A percentile compares a stretch with the other conserved stretches of the same genome.
Evolutionary conservation across 2,888 invertebrate genomes (phyloP).

Genomic region (Hyposoter didymator): DNA sequence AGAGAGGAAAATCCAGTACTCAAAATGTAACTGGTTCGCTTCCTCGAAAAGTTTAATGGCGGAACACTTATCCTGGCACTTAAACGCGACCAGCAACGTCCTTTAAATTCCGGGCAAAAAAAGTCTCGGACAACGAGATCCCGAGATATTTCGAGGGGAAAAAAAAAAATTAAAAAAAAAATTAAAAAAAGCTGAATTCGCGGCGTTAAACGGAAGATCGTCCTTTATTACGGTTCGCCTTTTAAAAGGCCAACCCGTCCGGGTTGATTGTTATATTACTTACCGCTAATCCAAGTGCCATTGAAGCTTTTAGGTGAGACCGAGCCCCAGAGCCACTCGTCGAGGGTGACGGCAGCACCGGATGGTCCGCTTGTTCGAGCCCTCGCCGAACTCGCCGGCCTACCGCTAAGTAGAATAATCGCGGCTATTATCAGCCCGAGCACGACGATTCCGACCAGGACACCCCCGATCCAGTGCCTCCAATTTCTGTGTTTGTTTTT

Average conservation of each 20-base stretch:
- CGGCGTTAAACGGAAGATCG: conserved; percentile 1
- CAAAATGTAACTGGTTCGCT: conserved; percentile 41
- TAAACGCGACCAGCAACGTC: background rate
- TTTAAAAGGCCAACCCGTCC: conserved; percentile 1
- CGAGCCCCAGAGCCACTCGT: conserved; percentile 90
- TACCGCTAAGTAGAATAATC: conserved; percentile 85
- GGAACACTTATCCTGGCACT: conserved; percentile 29
- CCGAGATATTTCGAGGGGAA: background rate
- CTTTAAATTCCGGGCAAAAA: background rate
- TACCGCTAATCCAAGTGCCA: conserved; percentile 93
- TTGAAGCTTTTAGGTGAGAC: conserved; percentile 90
- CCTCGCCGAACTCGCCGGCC: conserved; percentile 73
- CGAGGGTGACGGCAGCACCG: conserved; percentile 86
- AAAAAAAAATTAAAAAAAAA: background rate
- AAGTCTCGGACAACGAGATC: background rate
- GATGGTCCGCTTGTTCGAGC: conserved; percentile 73
- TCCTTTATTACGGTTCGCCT: background rate
- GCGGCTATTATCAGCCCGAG: conserved; percentile 87
- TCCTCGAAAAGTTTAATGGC: conserved; percentile 27
- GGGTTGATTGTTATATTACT: conserved; percentile 67
- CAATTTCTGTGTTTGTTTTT: conserved; percentile 81
- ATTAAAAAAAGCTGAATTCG: background rate
- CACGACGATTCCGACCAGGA: conserved; percentile 86
- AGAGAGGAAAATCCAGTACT: conserved; percentile 28
- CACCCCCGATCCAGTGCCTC: conserved; percentile 80